Conservation (phyloP, 2,888 invertebrate genomes). For the Dynastes hyllus region DNA sequence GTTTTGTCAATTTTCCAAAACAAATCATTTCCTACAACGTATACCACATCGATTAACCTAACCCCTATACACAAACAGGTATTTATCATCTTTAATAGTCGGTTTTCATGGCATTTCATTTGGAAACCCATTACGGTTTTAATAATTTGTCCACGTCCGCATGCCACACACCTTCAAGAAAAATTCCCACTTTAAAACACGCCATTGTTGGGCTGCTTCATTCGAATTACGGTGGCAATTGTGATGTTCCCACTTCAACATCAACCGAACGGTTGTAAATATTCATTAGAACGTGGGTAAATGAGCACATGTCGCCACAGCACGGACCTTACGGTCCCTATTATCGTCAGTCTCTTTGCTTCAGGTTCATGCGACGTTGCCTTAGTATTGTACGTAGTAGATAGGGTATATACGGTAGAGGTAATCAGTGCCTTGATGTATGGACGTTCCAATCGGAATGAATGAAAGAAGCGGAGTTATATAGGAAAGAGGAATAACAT, state of each 20-base stretch:
- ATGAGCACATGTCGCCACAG: conserved; percentile 52
- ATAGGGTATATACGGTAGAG: conserved; percentile 3
- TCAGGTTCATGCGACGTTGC: conserved; percentile 16
- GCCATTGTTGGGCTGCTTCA: conserved; percentile 13
- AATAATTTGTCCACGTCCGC: conserved; percentile 26
- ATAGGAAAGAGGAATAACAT: conserved; percentile 9
- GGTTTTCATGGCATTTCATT: conserved; percentile 9
- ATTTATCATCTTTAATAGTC: conserved; percentile 8
- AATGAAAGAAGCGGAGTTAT: conserved; percentile 15
- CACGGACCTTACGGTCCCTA: conserved; percentile 30
- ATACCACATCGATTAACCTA: conserved; percentile 2
- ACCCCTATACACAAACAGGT: background rate
- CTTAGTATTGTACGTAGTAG: background rate
- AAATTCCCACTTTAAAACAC: conserved; percentile 31
- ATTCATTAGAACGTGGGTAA: conserved; percentile 55
- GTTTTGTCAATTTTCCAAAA: background rate
- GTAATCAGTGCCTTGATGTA: conserved; percentile 44
- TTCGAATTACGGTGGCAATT: conserved; percentile 35
- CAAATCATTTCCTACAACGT: background rate
- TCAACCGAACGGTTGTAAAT: conserved; percentile 54
- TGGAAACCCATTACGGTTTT: conserved; percentile 9
- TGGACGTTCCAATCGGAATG: conserved; percentile 37
- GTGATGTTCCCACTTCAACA: conserved; percentile 29
- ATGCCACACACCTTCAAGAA: conserved; percentile 19
- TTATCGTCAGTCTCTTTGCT: conserved; percentile 49